phyloP scores from a whole-genome alignment of 2,888 invertebrate genomes.

The Atherix ibis region DNA sequence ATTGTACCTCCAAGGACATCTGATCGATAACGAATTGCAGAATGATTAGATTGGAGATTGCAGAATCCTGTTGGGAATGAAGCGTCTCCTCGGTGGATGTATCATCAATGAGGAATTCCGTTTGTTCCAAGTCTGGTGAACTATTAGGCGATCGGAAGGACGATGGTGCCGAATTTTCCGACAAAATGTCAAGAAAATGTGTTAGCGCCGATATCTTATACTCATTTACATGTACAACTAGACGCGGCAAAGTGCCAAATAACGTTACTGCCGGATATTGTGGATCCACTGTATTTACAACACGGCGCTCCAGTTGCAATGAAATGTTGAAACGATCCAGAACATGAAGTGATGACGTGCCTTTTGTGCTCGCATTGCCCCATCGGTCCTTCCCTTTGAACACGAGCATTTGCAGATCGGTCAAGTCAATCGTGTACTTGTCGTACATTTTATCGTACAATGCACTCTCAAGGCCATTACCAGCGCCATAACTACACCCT shows the following conservation, averaged over 20 bases:
- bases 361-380: slow-evolving; percentile 72
- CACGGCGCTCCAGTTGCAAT: slow-evolving; percentile 59
- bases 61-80: too few species aligned
- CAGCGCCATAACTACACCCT: slow-evolving; percentile 13
- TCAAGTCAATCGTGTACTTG: slow-evolving; percentile 61
- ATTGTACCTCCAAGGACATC: slow-evolving; percentile 75
- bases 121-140: slow-evolving; percentile 3
- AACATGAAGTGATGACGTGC: slow-evolving; percentile 71
- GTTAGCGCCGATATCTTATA: slow-evolving; percentile 60
- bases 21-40: slow-evolving; percentile 78
- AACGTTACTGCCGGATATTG: slow-evolving; percentile 72
- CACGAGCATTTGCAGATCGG: slow-evolving; percentile 73
- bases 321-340: slow-evolving; percentile 63
- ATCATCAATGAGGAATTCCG: not conserved
- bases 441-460: slow-evolving; percentile 59
- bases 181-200: slow-evolving; percentile 36
- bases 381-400: slow-evolving; percentile 81
- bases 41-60: slow-evolving; percentile 44
- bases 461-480: slow-evolving; percentile 39
- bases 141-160: slow-evolving; percentile 9
- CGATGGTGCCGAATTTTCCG: slow-evolving; percentile 13
- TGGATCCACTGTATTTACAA: slow-evolving; percentile 70
- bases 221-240: slow-evolving; percentile 82
- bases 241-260: slow-evolving; percentile 70
- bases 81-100: not conserved